Conservation (phyloP, 2,113 vertebrate genomes). For the Hemiprocne comata region DNA sequence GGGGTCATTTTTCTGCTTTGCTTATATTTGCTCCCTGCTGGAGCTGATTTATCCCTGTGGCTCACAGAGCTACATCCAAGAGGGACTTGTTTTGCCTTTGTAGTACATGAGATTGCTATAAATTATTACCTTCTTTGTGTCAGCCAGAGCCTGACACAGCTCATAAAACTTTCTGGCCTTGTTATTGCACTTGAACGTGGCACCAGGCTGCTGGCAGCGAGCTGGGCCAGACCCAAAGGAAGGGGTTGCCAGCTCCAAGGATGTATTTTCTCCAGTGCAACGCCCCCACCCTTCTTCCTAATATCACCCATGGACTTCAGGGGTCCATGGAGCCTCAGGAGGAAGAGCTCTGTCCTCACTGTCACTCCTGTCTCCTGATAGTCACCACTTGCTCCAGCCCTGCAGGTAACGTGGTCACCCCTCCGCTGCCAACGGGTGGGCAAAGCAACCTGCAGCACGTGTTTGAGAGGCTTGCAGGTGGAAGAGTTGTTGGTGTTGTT, state of each 20-base stretch:
- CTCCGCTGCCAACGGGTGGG: rapidly evolving
- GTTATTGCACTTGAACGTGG: neutral
- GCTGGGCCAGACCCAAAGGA: neutral
- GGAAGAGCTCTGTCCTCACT: neutral
- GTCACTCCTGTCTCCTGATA: rapidly evolving
- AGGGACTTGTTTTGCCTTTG: constrained; percentile 1
- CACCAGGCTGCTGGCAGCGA: neutral
- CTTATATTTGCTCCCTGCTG: neutral
- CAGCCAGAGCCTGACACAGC: neutral
- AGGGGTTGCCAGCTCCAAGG: neutral
- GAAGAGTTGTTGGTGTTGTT: neutral
- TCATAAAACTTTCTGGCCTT: neutral
- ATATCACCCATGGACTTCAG: rapidly evolving
- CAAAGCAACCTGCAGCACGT: neutral
- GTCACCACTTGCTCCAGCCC: neutral
- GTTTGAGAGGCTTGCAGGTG: neutral
- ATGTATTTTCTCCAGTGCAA: neutral
- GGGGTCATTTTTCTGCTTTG: neutral
- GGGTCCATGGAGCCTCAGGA: neutral
- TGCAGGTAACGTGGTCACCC: neutral
- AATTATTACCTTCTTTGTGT: constrained; percentile 40
- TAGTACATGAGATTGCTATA: neutral
- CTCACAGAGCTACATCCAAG: neutral
- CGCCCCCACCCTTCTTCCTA: neutral
- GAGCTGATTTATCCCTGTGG: constrained; percentile 27